Evolutionary conservation across 2,113 vertebrate species (phyloP).

Genomic region (Plotosus lineatus): DNA sequence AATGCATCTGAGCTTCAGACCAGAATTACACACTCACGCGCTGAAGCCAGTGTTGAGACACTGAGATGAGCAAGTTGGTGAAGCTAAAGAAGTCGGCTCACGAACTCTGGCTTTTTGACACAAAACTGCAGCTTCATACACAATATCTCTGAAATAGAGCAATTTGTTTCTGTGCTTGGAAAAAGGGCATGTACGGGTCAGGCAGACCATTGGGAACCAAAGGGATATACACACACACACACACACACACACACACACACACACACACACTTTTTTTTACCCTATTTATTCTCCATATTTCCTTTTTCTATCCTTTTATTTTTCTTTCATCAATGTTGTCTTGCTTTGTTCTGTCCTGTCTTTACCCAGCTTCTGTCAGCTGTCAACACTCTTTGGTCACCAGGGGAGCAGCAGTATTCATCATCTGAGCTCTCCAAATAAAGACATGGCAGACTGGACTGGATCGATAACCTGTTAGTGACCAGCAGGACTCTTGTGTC

Average conservation of each 20-base stretch:
- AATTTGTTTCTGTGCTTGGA: background rate
- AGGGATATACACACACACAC: too few relatives aligned
- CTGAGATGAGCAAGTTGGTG: constrained; percentile 44
- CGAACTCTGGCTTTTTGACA: constrained; percentile 9
- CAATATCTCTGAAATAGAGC: background rate
- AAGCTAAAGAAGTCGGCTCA: constrained; percentile 25
- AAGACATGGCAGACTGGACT: constrained; percentile 52
- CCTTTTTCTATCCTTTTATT: background rate
- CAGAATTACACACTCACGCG: constrained; percentile 60
- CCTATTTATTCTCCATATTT: background rate
- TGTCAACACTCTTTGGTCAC: constrained; percentile 36
- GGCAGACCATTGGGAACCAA: constrained; percentile 2
- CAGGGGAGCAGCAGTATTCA: constrained; percentile 38
- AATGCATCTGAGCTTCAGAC: constrained; percentile 55
- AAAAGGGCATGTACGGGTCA: constrained; percentile 19
- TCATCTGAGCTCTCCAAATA: constrained; percentile 44
- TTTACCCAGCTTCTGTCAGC: constrained; percentile 18
- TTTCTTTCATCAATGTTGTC: constrained; percentile 31
- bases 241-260: background rate
- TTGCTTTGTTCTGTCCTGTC: constrained; percentile 28
- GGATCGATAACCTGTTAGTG: constrained; percentile 62
- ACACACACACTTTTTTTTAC: background rate
- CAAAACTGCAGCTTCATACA: constrained; percentile 13
- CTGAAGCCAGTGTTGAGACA: constrained; percentile 60
- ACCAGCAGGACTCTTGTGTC: constrained; percentile 55